Conservation (phyloP, 1,140 invertebrate genomes). For the Sogatella furcifera region DNA sequence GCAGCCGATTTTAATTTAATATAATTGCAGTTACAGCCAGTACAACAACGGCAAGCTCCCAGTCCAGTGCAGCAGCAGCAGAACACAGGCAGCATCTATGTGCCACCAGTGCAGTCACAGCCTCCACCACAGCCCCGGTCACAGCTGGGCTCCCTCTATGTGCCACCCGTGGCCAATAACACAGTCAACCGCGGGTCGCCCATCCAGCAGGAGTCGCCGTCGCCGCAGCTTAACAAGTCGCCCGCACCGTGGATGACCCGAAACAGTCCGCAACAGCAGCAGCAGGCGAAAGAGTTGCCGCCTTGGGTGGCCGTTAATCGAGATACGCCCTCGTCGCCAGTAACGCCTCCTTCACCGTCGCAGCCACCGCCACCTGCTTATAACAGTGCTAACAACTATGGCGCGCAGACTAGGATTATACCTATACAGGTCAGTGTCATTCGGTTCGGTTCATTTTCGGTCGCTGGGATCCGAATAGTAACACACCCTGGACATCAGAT, state of each 20-base stretch:
- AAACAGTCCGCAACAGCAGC: conserved; percentile 24
- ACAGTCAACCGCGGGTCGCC: background rate
- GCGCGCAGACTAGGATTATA: conserved; percentile 21
- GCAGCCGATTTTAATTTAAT: background rate
- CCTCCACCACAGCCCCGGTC: conserved; percentile 15
- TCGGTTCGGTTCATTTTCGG: too few relatives aligned
- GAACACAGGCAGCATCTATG: conserved; percentile 21
- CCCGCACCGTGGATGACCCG: conserved; percentile 46
- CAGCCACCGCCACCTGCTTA: conserved; percentile 41
- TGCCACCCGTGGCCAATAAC: conserved; percentile 12
- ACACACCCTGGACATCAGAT: too few relatives aligned
- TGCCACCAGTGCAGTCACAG: conserved; percentile 19
- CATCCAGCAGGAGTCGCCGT: conserved; percentile 1
- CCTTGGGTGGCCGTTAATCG: conserved; percentile 35
- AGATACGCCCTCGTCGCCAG: background rate
- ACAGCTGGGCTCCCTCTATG: conserved; percentile 17
- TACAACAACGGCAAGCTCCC: conserved; percentile 13
- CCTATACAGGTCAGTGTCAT: conserved; percentile 23
- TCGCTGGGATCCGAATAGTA: too few relatives aligned
- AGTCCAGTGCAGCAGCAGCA: background rate
- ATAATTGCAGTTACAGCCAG: background rate
- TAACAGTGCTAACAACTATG: conserved; percentile 16
- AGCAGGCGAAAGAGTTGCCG: conserved; percentile 33
- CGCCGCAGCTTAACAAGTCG: conserved; percentile 34
- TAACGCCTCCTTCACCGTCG: background rate